These are phyloP conservation scores for Drosophila stalkeri DNA, from an alignment of 2,888 invertebrate genomes.

Conservation along the genomic window DNA sequence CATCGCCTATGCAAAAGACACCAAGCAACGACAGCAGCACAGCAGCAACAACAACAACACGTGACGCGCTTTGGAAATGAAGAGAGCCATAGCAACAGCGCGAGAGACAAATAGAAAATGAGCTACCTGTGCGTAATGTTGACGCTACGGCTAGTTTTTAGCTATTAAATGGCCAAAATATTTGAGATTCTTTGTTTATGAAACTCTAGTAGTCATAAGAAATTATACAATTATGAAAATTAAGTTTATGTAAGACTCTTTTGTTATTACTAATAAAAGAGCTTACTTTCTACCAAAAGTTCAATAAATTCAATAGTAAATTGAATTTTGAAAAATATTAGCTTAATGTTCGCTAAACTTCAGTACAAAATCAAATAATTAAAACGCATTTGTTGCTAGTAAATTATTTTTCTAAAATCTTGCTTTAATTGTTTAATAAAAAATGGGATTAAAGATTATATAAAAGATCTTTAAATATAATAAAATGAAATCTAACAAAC, in stretches of 20 bases:
- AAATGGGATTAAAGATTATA: no score
- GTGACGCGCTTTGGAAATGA: constrained; percentile 56
- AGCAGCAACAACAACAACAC: constrained; percentile 58
- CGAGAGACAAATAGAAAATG: constrained; percentile 6
- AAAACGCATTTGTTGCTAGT: no score
- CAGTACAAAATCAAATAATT: no score
- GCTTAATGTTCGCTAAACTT: no score
- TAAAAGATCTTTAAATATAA: background rate
- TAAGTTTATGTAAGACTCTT: background rate
- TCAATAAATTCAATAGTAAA: no score
- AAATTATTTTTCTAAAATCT: no score
- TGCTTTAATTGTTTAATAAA: no score
- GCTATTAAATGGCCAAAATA: constrained; percentile 8
- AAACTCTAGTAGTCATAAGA: background rate
- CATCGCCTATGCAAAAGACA: constrained; percentile 13
- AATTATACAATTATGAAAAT: no score
- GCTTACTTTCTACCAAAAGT: no score
- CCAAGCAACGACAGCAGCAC: constrained; percentile 2
- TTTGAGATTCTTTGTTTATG: background rate
- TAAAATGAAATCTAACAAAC: background rate
- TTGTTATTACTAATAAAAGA: background rate
- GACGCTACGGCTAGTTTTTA: background rate
- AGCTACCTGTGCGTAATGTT: constrained; percentile 12
- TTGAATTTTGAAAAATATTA: no score
- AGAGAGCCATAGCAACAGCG: constrained; percentile 19